These are phyloP conservation scores for Platyscapa corneri DNA, from an alignment of 1,140 invertebrate genomes.

Conservation along the genomic window DNA sequence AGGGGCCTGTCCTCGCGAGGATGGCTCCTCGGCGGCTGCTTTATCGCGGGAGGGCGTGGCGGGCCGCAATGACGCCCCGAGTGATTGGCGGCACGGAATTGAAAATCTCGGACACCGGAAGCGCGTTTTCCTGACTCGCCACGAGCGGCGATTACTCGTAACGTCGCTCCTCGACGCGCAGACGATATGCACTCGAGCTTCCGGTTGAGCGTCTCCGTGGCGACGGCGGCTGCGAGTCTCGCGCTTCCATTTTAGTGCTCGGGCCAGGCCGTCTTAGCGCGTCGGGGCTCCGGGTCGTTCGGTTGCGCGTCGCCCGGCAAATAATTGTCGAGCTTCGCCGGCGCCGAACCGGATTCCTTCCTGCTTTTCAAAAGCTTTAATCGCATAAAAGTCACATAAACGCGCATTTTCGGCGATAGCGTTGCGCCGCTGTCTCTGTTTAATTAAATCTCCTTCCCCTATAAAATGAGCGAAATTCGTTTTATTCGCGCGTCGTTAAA, in stretches of 20 bases:
- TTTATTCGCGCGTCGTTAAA: not conserved
- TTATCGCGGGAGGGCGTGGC: not conserved
- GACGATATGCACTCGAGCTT: not conserved
- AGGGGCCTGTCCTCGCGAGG: not conserved
- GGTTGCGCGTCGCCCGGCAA: not conserved
- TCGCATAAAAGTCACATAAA: not conserved
- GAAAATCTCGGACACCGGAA: constrained; percentile 37
- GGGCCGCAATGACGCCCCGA: not conserved
- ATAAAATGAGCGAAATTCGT: not conserved
- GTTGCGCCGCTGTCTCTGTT: not conserved
- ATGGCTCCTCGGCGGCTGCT: not conserved
- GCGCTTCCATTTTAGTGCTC: not conserved
- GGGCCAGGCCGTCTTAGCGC: not conserved
- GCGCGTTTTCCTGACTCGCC: constrained; percentile 54
- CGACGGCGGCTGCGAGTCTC: not conserved
- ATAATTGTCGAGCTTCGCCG: not conserved
- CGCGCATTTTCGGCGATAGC: no score
- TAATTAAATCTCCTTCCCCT: not conserved
- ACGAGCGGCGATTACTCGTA: not conserved
- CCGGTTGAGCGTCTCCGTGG: not conserved
- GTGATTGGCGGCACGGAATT: constrained; percentile 22
- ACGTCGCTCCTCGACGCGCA: no score
- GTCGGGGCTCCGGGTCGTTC: not conserved
- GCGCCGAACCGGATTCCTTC: not conserved
- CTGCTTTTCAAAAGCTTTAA: not conserved